Percentiles rank a stretch among this genome's conserved stretches.
These are phyloP conservation scores for Ammodytes marinus DNA, from an alignment of 2,113 vertebrate genomes.

Conservation along the genomic window DNA sequence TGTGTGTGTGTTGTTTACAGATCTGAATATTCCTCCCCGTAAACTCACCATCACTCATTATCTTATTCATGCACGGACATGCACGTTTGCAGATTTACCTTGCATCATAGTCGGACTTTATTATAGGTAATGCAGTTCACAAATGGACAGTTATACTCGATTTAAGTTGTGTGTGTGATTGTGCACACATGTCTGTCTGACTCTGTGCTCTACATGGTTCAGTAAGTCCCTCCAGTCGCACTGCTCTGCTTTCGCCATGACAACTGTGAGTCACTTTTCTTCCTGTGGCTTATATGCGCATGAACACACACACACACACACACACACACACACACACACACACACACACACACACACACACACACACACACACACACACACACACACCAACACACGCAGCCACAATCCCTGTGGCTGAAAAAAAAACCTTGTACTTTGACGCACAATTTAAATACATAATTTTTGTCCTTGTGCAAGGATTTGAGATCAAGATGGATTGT, in stretches of 20 bases:
- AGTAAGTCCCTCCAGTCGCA: conserved; percentile 58
- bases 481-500: neutral
- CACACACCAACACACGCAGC: conserved; percentile 1
- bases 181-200: conserved; percentile 16
- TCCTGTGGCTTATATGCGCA: conserved; percentile 34
- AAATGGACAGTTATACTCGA: neutral
- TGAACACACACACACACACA: conserved; percentile 1
- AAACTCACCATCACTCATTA: neutral
- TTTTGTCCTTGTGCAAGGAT: neutral
- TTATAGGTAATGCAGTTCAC: conserved; percentile 1
- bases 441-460: conserved; percentile 16
- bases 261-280: conserved; percentile 66
- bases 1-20: too few species aligned
- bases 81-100: neutral
- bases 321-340: conserved; percentile 21
- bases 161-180: conserved; percentile 29
- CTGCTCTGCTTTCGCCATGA: conserved; percentile 55
- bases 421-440: conserved; percentile 24
- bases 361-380: conserved; percentile 3
- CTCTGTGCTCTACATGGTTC: conserved; percentile 57
- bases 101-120: neutral
- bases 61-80: neutral
- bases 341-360: conserved; percentile 27
- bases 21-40: neutral
- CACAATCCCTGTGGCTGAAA: conserved; percentile 27